A percentile compares a stretch with the other conserved stretches of the same genome.
phyloP scores from a whole-genome alignment of 2,888 invertebrate genomes.

The Tinea pellionella region DNA sequence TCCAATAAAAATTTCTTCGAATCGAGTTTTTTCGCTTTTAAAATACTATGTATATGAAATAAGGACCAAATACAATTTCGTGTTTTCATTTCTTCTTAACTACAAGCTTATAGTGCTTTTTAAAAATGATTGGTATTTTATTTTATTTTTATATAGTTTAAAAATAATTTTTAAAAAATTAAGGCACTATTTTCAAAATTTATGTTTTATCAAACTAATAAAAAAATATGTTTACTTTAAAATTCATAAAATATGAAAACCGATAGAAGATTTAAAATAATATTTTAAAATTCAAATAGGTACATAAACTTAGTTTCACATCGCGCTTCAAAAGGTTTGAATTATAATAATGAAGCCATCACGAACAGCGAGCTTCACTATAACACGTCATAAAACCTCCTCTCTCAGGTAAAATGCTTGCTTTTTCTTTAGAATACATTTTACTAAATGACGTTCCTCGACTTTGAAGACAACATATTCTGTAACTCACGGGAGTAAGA shows the following conservation, averaged over 20 bases:
- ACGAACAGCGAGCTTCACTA: conserved; percentile 5
- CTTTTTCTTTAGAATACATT: conserved; percentile 13
- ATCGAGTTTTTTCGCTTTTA: neutral
- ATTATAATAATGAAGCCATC: conserved; percentile 13
- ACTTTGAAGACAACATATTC: neutral
- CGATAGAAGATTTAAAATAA: neutral
- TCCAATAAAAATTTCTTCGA: neutral
- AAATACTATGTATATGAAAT: neutral
- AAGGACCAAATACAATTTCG: neutral
- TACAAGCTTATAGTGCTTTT: neutral
- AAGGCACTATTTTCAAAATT: too few species aligned
- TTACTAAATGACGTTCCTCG: conserved; percentile 4
- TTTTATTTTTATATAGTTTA: too few species aligned
- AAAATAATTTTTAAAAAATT: too few species aligned
- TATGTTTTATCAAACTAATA: too few species aligned
- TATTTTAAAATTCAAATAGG: neutral
- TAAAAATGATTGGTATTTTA: neutral
- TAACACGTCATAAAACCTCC: conserved; percentile 8
- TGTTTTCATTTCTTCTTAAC: neutral
- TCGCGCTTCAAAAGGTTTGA: neutral
- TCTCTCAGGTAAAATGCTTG: neutral
- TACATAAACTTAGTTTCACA: conserved; percentile 5
- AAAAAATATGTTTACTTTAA: too few species aligned
- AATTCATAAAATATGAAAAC: neutral
- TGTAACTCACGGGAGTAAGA: neutral